Percentiles rank a stretch among this genome's conserved stretches.
Conservation (phyloP, 2,888 invertebrate species). For the Leucophenga maculata region DNA sequence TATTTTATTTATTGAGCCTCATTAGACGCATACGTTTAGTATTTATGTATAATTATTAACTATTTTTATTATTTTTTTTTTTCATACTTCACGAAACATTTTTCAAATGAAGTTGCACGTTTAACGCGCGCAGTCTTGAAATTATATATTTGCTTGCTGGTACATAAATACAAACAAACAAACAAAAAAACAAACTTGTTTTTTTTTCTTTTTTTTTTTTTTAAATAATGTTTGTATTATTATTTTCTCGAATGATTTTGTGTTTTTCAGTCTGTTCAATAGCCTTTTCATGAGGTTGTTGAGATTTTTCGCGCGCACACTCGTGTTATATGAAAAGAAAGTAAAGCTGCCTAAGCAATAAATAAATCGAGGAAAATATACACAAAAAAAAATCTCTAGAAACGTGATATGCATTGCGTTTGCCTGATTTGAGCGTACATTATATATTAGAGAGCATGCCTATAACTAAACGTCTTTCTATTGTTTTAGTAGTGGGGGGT, state of each 20-base stretch:
- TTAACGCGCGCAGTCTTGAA: conserved; percentile 7
- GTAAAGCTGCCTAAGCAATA: neutral
- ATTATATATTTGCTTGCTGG: neutral
- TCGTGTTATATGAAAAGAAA: neutral
- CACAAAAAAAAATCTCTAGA: no score
- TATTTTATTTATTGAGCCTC: conserved; percentile 40
- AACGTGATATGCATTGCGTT: no score
- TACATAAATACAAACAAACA: neutral
- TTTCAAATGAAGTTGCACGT: conserved; percentile 5
- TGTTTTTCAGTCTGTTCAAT: neutral
- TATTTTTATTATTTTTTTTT: conserved; percentile 34
- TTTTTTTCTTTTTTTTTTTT: no score
- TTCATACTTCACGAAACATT: conserved; percentile 41
- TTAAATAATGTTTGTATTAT: no score
- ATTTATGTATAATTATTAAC: conserved; percentile 1
- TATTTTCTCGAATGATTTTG: neutral
- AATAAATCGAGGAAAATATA: neutral
- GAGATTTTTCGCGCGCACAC: neutral
- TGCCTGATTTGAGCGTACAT: no score
- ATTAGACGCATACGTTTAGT: conserved; percentile 41
- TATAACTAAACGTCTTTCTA: no score
- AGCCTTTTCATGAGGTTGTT: neutral
- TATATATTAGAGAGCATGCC: no score
- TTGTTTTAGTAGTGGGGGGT: no score
- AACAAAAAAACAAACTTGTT: no score